Evolutionary conservation across 2,113 vertebrate genomes (phyloP), one percentile per base, ranked within the genome.

Genomic region (Etia nguti): DNA sequence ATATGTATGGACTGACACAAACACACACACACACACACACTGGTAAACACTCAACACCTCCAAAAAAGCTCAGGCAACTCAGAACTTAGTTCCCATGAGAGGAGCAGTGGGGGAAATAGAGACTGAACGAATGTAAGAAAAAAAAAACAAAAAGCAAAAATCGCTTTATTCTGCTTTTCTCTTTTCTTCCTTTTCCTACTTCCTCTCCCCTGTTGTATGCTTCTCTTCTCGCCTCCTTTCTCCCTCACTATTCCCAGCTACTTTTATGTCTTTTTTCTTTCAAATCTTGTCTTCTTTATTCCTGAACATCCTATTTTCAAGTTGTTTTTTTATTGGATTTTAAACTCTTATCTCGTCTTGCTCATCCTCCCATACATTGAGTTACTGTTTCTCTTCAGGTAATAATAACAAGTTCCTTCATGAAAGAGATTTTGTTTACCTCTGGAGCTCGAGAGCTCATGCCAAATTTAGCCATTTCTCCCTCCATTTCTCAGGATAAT

Each of bases 21-120:
- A 83, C 52, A 65, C 10, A 85, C 62, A 68, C 82, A 82, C 55
- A 87, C 55, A 50, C 65, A 82, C 65, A 70, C 48, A 81, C 50
- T 50, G 70, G 68, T 82, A 92, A 85, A 92, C 79, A 89, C 52
- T 83, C 54, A 41, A 59, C 77, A 89, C 84, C 88, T 92, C 86
- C 60, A 92, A 92, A 92, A 65, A 86, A 92, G 79, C 86, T 90
- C 79, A 57, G 85, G 80, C 81, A 92, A 91, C 90, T 93, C 82
- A 84, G 85, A 93, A 92, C 85, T 91, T 87, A 29, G 86, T 86
- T 90, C 92, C 90, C 89, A 84, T 86, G 92, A 89, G 86, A 85
- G 81, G 70, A 85, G 88, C 84, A 82, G 82, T 70, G 26, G 31
- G 62, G 73, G 20, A 57, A 41, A 62, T 48, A 70, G 38, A 86